These are phyloP conservation scores for Leuciscus idus DNA, from an alignment of 2,113 vertebrate genomes.

Conservation along the genomic window DNA sequence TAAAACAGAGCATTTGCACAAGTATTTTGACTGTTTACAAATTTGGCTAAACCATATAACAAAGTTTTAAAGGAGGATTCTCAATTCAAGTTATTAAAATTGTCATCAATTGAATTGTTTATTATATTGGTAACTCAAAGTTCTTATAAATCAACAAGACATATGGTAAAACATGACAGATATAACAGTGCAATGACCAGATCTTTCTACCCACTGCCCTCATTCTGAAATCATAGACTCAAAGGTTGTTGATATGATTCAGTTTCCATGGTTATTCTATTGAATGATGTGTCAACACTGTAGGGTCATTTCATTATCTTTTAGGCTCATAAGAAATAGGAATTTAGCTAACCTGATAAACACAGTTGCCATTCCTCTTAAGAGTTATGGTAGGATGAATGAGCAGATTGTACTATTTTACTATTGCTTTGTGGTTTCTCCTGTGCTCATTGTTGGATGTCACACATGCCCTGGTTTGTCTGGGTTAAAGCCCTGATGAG, in stretches of 20 bases:
- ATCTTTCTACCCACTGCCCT: not conserved
- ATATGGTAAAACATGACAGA: not conserved
- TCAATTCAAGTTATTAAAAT: not conserved
- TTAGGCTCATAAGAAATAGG: not conserved
- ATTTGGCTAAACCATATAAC: not conserved
- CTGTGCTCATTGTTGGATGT: not conserved
- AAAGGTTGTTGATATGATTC: not conserved
- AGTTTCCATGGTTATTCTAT: not conserved
- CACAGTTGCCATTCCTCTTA: not conserved
- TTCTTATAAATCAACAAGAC: not conserved
- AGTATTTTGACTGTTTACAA: not conserved
- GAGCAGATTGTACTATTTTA: not conserved
- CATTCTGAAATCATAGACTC: not conserved
- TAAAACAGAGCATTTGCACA: not conserved
- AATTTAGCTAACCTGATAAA: not conserved
- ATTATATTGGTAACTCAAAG: not conserved
- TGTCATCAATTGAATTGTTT: not conserved
- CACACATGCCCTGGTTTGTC: not conserved
- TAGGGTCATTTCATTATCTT: no score
- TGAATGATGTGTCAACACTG: not conserved
- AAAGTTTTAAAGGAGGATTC: not conserved
- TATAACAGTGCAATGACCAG: not conserved
- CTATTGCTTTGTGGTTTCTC: not conserved
- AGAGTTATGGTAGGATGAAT: not conserved
- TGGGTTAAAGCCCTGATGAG: conserved; percentile 11